phyloP scores from a whole-genome alignment of 2,797 vertebrate species.

The Lacerta bilineata region DNA sequence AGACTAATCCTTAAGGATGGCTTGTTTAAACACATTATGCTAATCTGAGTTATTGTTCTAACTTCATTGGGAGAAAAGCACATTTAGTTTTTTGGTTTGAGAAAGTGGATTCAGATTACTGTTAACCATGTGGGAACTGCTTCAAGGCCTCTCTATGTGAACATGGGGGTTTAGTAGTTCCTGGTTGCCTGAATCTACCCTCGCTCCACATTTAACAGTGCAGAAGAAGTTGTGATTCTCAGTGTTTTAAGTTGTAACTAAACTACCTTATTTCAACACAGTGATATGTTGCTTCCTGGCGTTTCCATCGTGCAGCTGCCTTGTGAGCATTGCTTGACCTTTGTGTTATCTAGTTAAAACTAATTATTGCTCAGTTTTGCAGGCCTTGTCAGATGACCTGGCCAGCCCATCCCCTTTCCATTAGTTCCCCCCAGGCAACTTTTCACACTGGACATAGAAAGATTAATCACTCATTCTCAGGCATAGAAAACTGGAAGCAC shows the following conservation, averaged over 20 bases:
- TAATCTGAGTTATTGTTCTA: conserved; percentile 37
- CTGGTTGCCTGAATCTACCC: background rate
- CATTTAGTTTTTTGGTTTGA: conserved; percentile 62
- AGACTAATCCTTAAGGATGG: conserved; percentile 54
- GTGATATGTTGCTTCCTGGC: conserved; percentile 36
- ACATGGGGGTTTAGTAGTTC: background rate
- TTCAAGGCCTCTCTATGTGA: background rate
- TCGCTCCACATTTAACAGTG: conserved; percentile 41
- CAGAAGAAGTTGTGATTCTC: conserved; percentile 54
- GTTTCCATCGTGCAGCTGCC: conserved; percentile 29
- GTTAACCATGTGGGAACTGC: background rate
- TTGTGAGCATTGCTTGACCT: background rate
- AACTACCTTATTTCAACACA: conserved; percentile 44
- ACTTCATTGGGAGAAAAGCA: conserved; percentile 44
- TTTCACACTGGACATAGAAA: background rate
- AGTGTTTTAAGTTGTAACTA: conserved; percentile 28
- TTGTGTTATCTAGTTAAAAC: conserved; percentile 28
- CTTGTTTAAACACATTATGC: conserved; percentile 34
- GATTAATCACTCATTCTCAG: background rate
- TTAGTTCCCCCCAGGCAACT: background rate
- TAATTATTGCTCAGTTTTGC: conserved; percentile 20
- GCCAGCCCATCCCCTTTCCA: background rate
- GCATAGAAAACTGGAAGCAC: background rate
- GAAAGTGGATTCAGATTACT: background rate
- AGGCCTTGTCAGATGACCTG: conserved; percentile 10